Evolutionary conservation across 2,888 invertebrate species (phyloP), one percentile per base, ranked within the genome.

Genomic region (Netelia virgata): DNA sequence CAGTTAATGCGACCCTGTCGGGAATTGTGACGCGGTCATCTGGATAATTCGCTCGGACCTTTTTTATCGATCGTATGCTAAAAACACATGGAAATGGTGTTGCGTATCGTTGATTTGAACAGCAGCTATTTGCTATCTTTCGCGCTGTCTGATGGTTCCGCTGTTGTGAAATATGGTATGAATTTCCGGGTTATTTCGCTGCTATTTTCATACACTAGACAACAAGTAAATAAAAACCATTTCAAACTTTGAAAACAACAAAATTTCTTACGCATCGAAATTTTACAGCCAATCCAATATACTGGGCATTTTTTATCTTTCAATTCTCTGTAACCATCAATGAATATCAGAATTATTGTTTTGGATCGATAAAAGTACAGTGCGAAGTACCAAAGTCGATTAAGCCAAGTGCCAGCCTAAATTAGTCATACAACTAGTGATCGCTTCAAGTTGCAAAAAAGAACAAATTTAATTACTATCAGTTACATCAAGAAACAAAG

Each of bases 1-100:
- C 75, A 64, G 64, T 66, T 64, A 75, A 75, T 75, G 64, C 75
- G 53, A 55, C 36, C 36, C 55, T 66, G 75, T 55, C 23, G 18
- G 64, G 41, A 61, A 36, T 55, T 41, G 64, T 53, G 11, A 50
- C 14, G 75, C 75, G 64, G 53, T 75, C 75, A 20, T 36, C 64
- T 41, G 64, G 64, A 66, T 43, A 75, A 64, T 75, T 64, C 43
- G 75, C 28, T 66, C 55, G 75, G 75, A 28, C 74, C 47, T 50
- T 74, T 63, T 63, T 53, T 18, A 63, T 74, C 63, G 74, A 70
- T 70, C 70, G 47, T 47, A 55, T 55, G 16, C 16, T 55, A 20
- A 57, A 28, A 36, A 53, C 16, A 16, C 47, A 36, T n/a, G 47
- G 18, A 66, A 66, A 47, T 9, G 53, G 28, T 14, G 47, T 23